phyloP scores from a whole-genome alignment of 2,797 vertebrate species.

The Lagothrix lagotricha region DNA sequence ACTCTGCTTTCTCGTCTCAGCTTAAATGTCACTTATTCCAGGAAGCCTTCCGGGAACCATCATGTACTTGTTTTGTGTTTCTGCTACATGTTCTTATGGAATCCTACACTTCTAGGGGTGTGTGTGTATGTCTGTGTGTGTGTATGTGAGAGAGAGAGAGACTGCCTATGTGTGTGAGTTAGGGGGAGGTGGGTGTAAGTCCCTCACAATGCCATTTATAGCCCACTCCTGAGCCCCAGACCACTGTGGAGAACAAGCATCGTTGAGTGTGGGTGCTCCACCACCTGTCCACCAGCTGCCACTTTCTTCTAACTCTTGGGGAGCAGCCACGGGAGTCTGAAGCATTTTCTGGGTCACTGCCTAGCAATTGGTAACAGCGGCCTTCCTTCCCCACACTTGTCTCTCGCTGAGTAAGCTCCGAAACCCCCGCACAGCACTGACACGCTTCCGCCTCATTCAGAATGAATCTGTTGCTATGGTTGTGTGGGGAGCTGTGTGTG shows the following conservation, averaged over 20 bases:
- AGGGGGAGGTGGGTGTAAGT: not conserved
- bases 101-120: not conserved
- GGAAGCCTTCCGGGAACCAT: not conserved
- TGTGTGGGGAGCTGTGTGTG: not conserved
- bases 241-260: not conserved
- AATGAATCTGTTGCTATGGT: not conserved
- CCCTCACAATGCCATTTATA: not conserved
- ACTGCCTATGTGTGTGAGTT: not conserved
- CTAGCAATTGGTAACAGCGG: not conserved
- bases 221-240: not conserved
- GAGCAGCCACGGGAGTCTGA: not conserved
- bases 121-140: no score
- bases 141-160: not conserved
- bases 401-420: not conserved
- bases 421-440: not conserved
- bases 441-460: not conserved
- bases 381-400: not conserved
- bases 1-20: not conserved
- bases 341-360: slow-evolving; percentile 67
- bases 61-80: not conserved
- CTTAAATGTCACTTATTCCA: not conserved
- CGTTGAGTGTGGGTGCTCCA: not conserved
- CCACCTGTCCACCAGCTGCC: slow-evolving; percentile 62
- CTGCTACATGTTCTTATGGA: not conserved
- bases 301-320: not conserved